Evolutionary conservation across 2,888 invertebrate genomes (phyloP).

Genomic region (Sesia apiformis): DNA sequence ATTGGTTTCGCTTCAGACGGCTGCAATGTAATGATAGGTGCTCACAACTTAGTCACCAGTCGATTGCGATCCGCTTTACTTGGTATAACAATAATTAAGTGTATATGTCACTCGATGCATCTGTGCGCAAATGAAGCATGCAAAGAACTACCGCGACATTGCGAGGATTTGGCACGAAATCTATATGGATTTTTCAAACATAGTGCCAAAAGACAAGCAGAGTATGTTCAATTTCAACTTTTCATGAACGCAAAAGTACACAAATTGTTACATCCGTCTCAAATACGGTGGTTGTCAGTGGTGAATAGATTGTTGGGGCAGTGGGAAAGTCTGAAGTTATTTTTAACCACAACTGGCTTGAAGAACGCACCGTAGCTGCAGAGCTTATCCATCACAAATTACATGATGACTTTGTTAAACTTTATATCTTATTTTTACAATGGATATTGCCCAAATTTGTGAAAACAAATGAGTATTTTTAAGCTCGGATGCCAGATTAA

Average conservation of each 20-base stretch:
- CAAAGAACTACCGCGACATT: slow-evolving; percentile 17
- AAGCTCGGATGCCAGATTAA: neutral
- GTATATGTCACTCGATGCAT: slow-evolving; percentile 26
- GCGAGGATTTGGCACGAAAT: slow-evolving; percentile 22
- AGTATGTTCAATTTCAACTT: neutral
- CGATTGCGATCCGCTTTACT: slow-evolving; percentile 10
- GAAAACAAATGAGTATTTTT: slow-evolving; percentile 4
- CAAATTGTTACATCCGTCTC: neutral
- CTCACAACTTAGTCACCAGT: slow-evolving; percentile 20
- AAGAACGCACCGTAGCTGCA: slow-evolving; percentile 2
- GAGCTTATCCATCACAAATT: slow-evolving; percentile 1
- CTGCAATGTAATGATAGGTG: slow-evolving; percentile 18
- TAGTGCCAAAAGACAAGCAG: slow-evolving; percentile 3
- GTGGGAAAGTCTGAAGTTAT: slow-evolving; percentile 1
- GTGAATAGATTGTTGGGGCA: slow-evolving; percentile 1
- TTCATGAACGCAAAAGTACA: neutral
- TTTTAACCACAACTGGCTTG: slow-evolving; percentile 1
- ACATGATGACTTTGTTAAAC: slow-evolving; percentile 1
- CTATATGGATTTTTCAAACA: slow-evolving; percentile 16
- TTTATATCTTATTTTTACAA: slow-evolving; percentile 3
- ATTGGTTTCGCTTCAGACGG: slow-evolving; percentile 21
- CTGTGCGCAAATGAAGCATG: slow-evolving; percentile 25
- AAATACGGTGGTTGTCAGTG: neutral
- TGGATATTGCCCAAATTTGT: slow-evolving; percentile 4
- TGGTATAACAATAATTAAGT: slow-evolving; percentile 19